A percentile compares a stretch with the other conserved stretches of the same genome.
Evolutionary conservation across 2,797 vertebrate species (phyloP).

Genomic region (Melanotaenia parkinsoni): DNA sequence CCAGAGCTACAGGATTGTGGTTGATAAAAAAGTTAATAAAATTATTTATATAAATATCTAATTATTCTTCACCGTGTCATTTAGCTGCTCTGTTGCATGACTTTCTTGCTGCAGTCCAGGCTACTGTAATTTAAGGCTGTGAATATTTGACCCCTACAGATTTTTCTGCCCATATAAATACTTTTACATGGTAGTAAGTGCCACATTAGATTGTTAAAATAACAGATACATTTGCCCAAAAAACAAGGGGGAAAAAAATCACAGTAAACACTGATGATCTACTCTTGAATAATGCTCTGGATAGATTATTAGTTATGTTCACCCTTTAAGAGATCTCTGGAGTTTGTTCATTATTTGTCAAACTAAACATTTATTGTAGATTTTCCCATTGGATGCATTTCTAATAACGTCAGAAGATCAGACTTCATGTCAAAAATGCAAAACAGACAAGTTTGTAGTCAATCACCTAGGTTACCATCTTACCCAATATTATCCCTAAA

Average conservation of each 20-base stretch:
- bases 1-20: slow-evolving; percentile 12
- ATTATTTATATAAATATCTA: slow-evolving; percentile 17
- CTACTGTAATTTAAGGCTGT: slow-evolving; percentile 6
- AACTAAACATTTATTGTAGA: not conserved
- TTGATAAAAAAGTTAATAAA: slow-evolving; percentile 45
- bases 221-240: slow-evolving; percentile 8
- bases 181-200: slow-evolving; percentile 9
- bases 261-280: slow-evolving; percentile 5
- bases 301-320: not conserved
- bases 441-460: not conserved
- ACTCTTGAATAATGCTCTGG: not conserved
- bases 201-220: slow-evolving; percentile 10
- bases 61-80: slow-evolving; percentile 22
- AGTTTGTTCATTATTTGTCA: not conserved
- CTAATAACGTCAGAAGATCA: not conserved
- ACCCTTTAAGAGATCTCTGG: no score
- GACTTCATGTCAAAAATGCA: not conserved
- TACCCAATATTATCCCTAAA: not conserved
- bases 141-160: not conserved
- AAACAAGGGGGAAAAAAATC: slow-evolving; percentile 2
- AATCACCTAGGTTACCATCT: not conserved
- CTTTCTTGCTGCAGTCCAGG: slow-evolving; percentile 24
- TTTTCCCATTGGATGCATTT: not conserved
- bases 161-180: slow-evolving; percentile 5
- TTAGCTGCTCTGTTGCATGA: not conserved